Percentiles rank a stretch among this genome's conserved stretches.
Conservation (phyloP, 2,113 vertebrate genomes). For the Petromus typicus region DNA sequence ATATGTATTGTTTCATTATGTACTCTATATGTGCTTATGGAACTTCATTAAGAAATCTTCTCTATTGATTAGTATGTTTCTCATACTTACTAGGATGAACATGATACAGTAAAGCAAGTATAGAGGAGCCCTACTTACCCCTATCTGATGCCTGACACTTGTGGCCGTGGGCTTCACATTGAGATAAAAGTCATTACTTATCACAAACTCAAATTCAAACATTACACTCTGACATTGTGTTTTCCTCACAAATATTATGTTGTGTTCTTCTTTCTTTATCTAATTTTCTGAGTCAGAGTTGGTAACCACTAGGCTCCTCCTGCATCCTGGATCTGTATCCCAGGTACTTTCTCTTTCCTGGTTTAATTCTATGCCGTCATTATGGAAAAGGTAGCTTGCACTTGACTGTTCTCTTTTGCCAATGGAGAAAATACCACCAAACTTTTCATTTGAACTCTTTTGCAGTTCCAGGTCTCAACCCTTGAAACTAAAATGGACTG, state of each 20-base stretch:
- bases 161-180: neutral
- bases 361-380: neutral
- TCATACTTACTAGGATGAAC: neutral
- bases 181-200: neutral
- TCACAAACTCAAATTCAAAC: neutral
- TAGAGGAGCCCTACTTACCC: neutral
- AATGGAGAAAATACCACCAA: neutral
- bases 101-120: neutral
- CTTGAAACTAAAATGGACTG: neutral
- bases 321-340: neutral
- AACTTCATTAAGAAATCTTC: neutral
- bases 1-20: neutral
- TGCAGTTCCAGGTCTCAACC: neutral
- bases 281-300: too few species aligned
- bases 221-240: neutral
- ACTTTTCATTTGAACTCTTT: neutral
- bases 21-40: neutral
- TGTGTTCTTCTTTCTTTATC: neutral
- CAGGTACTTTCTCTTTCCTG: too few species aligned
- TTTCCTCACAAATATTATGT: neutral
- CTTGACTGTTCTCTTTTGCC: neutral
- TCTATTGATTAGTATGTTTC: neutral
- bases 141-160: neutral
- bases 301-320: neutral
- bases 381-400: neutral